phyloP scores from a whole-genome alignment of 2,797 vertebrate species.

The Sebastes iracundus region DNA sequence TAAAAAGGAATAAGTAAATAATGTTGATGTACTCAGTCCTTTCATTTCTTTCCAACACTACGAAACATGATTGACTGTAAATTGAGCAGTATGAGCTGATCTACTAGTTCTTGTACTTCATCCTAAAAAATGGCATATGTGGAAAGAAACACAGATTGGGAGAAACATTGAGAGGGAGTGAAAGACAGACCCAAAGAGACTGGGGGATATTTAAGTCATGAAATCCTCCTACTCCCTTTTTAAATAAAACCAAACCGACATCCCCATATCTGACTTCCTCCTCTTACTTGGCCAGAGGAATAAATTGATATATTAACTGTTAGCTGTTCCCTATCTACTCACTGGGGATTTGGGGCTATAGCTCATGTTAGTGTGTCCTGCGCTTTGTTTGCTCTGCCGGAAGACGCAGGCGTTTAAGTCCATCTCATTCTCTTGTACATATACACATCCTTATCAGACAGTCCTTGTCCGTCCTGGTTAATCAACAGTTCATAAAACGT shows the following conservation, averaged over 20 bases:
- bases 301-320: constrained; percentile 44
- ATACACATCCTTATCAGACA: background rate
- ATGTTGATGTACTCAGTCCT: background rate
- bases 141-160: background rate
- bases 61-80: background rate
- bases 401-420: background rate
- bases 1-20: background rate
- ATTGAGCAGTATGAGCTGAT: background rate
- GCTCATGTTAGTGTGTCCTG: constrained; percentile 20
- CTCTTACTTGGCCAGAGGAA: constrained; percentile 1
- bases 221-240: constrained; percentile 29
- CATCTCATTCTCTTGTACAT: background rate
- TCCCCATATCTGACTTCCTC: constrained; percentile 8
- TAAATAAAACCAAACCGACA: constrained; percentile 32
- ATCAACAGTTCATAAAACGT: background rate
- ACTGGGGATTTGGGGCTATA: constrained; percentile 12
- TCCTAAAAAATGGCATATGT: background rate
- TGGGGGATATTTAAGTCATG: constrained; percentile 29
- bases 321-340: constrained; percentile 24
- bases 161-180: background rate
- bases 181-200: constrained; percentile 18
- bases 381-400: constrained; percentile 21
- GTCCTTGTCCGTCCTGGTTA: background rate
- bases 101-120: background rate
- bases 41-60: background rate